These are phyloP conservation scores for Poecile montanus DNA, from an alignment of 2,797 vertebrate species.

Conservation along the genomic window DNA sequence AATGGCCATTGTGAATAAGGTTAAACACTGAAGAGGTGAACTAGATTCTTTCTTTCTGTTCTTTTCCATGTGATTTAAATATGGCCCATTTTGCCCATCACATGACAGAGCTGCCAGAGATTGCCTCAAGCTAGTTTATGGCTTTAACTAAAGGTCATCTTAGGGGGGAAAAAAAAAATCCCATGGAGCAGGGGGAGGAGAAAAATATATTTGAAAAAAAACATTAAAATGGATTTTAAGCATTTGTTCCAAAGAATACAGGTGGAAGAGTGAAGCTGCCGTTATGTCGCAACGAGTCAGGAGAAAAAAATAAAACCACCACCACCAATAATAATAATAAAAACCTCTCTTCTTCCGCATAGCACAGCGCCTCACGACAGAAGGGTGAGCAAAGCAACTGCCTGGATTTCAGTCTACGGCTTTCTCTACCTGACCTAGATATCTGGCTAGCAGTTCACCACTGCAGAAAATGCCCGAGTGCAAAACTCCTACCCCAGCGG, in stretches of 20 bases:
- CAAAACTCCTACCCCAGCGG: slow-evolving; percentile 11
- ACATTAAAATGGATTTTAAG: neutral
- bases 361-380: neutral
- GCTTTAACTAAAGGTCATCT: slow-evolving; percentile 52
- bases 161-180: neutral
- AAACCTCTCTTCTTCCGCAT: neutral
- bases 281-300: neutral
- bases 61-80: slow-evolving; percentile 40
- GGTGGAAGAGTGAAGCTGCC: neutral
- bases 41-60: slow-evolving; percentile 24
- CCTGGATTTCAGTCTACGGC: neutral
- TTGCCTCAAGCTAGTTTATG: slow-evolving; percentile 53
- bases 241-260: neutral
- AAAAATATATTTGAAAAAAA: neutral
- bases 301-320: neutral
- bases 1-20: neutral
- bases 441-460: slow-evolving; percentile 4
- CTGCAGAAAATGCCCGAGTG: slow-evolving; percentile 41
- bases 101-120: slow-evolving; percentile 46
- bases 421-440: slow-evolving; percentile 52
- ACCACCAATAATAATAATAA: neutral
- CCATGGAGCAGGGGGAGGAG: neutral
- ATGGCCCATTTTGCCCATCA: slow-evolving; percentile 1
- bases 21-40: neutral
- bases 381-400: neutral